These are phyloP conservation scores for Oreochromis grahami DNA, from an alignment of 2,797 vertebrate genomes.

Conservation along the genomic window DNA sequence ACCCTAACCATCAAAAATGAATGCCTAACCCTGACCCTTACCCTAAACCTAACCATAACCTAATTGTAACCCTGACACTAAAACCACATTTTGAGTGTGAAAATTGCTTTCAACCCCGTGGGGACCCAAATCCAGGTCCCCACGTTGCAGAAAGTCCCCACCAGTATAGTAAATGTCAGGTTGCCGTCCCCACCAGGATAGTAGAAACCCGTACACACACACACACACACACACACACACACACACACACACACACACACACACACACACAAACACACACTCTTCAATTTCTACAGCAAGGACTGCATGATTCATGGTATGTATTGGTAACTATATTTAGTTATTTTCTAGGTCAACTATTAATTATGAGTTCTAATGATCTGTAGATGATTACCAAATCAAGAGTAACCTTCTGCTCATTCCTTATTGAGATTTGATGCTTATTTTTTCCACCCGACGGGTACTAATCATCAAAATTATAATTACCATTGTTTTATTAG, in stretches of 20 bases:
- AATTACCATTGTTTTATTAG: slow-evolving; percentile 25
- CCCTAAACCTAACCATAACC: too few species aligned
- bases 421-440: slow-evolving; percentile 8
- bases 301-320: slow-evolving; percentile 34
- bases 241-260: neutral
- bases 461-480: slow-evolving; percentile 11
- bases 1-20: too few species aligned
- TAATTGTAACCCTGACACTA: too few species aligned
- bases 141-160: too few species aligned
- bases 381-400: slow-evolving; percentile 39
- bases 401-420: slow-evolving; percentile 7
- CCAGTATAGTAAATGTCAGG: too few species aligned
- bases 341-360: slow-evolving; percentile 31
- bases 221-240: neutral
- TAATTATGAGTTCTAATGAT: slow-evolving; percentile 38
- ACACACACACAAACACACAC: neutral
- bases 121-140: too few species aligned
- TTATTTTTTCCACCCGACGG: neutral
- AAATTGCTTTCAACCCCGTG: too few species aligned
- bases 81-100: too few species aligned
- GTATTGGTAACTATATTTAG: neutral
- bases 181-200: too few species aligned
- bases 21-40: too few species aligned
- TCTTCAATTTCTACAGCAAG: neutral
- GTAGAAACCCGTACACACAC: too few species aligned